A percentile compares a stretch with the other conserved stretches of the same genome.
These are phyloP conservation scores for Protophormia terraenovae DNA, from an alignment of 2,888 invertebrate species.

Conservation along the genomic window DNA sequence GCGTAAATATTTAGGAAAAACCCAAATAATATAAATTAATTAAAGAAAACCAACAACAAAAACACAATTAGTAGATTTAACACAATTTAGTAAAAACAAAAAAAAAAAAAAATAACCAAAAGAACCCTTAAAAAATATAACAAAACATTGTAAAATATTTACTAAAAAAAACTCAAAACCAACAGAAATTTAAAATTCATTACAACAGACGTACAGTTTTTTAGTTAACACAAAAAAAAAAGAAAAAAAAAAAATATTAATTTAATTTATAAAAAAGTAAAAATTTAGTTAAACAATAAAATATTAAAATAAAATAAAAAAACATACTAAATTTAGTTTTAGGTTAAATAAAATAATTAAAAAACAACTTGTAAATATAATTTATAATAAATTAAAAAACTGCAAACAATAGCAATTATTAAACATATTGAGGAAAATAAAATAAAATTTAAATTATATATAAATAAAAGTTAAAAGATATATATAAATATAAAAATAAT, in stretches of 20 bases:
- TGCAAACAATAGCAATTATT: conserved; percentile 77
- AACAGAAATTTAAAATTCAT: conserved; percentile 24
- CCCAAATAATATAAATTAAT: conserved; percentile 36
- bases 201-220: conserved; percentile 54
- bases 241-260: no score
- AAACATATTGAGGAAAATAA: conserved; percentile 72
- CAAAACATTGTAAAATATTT: conserved; percentile 58
- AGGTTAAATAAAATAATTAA: conserved; percentile 30
- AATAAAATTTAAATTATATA: conserved; percentile 43
- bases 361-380: conserved; percentile 63
- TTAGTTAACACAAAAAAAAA: conserved; percentile 64
- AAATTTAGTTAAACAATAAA: conserved; percentile 54
- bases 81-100: conserved; percentile 61
- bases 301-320: conserved; percentile 21
- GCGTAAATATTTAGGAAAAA: conserved; percentile 64
- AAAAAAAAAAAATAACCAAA: conserved; percentile 16
- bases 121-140: conserved; percentile 40
- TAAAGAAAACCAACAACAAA: conserved; percentile 22
- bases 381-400: conserved; percentile 39
- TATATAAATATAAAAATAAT: conserved; percentile 13
- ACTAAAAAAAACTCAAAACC: conserved; percentile 23
- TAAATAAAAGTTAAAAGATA: conserved; percentile 37
- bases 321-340: conserved; percentile 53
- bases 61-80: conserved; percentile 70
- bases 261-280: conserved; percentile 1